These are phyloP conservation scores for Dicyrtomina minuta DNA, from an alignment of 2,888 invertebrate species.

Conservation along the genomic window DNA sequence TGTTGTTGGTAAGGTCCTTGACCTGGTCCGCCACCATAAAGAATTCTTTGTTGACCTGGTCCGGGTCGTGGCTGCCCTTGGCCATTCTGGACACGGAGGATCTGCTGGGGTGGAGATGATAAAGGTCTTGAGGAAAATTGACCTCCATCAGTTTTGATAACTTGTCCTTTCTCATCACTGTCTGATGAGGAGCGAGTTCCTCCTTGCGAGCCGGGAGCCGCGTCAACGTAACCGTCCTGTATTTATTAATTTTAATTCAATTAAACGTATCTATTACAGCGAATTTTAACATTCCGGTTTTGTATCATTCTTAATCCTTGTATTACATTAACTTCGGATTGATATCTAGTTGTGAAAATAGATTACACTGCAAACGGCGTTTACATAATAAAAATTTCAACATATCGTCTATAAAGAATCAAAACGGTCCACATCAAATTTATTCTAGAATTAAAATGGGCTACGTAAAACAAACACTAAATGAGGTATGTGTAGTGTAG, in stretches of 20 bases:
- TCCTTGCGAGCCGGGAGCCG: not conserved
- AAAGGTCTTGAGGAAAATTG: not conserved
- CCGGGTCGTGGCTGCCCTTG: not conserved
- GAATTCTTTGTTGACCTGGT: not conserved
- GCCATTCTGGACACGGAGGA: not conserved
- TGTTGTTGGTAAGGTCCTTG: conserved; percentile 15
- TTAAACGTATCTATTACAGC: not conserved
- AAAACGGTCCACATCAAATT: too few relatives aligned
- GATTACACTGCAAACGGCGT: too few relatives aligned
- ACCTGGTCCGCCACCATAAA: not conserved
- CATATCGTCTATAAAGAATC: too few relatives aligned
- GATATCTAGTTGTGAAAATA: too few relatives aligned
- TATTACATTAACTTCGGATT: too few relatives aligned
- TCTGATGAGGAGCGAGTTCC: not conserved
- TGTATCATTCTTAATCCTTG: too few relatives aligned
- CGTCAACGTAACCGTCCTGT: conserved; percentile 17
- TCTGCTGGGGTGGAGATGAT: not conserved
- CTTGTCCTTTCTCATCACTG: conserved; percentile 8
- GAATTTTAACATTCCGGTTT: not conserved
- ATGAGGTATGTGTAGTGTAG: too few relatives aligned
- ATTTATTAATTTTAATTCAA: not conserved
- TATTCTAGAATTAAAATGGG: too few relatives aligned
- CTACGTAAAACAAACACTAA: too few relatives aligned
- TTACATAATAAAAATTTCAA: too few relatives aligned
- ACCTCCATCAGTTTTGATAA: not conserved